Base-by-base conservation (phyloP, 2,797 vertebrate genomes). In the Gila robusta region DNA sequence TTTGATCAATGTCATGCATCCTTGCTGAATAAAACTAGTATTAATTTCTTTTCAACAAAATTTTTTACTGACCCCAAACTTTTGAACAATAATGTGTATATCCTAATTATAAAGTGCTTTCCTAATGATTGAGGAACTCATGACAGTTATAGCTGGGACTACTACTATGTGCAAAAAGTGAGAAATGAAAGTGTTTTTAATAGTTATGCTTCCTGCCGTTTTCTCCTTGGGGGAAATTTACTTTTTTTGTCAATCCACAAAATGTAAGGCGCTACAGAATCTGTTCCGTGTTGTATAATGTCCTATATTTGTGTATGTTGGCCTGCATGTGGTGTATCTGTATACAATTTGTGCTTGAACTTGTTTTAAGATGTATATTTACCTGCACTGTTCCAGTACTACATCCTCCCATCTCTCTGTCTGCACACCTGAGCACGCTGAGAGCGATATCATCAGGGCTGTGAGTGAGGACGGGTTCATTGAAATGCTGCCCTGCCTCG, bases 371-470 rank as follows among this genome's bases (percentile, higher is more conserved):
- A n/a, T 32, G 5, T 74, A 74, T 81, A 52, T 82, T 76, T 91
- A 96, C 83, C 95, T 95, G 95, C 69, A 95, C 88, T 23, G 93
- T 87, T 74, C 91, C 88, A 79, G 94, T 83, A 77, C 92, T 92
- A 90, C 90, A 92, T 84, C 92, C 90, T 89, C 92, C 90, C 0
- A 77, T 76, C 6, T 94, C 94, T 79, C 86, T 92, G 19, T 88
- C 92, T 2, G 88, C 83, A 54, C 79, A 70, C 69, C 77, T 92
- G 47, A 71, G 28, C 6, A 88, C 32, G 23, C 79, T 77, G 1
- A 87, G 74, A 32, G 88, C 78, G 54, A 77, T 0, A 0, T 82
- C 84, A 5, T 37, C 72, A 26, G n/a, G 59, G 64, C 66, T 87
- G 39, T 74, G 76, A 49, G 44, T 23, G n/a, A 81, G 54, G 28